Evolutionary conservation across 2,797 vertebrate genomes (phyloP), one percentile per base, ranked within the genome.

Genomic region (Triplophysa yarkandensis): DNA sequence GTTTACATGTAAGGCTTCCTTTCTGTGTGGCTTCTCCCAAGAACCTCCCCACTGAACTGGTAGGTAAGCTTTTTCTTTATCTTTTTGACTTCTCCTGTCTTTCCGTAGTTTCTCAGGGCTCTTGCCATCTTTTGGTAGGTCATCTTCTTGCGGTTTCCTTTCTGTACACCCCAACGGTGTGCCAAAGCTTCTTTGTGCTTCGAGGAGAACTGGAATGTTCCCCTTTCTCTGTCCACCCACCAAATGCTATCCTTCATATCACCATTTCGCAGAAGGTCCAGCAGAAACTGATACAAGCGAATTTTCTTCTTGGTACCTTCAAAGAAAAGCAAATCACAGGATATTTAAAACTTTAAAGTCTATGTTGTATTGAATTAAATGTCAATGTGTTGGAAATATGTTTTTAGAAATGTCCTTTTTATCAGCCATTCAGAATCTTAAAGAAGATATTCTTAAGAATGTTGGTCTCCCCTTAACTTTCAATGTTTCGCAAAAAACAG

Each of bases 231-330:
- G 91, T 99, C 97, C 84, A 98, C 95, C 98, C 98, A 99, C 98
- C 98, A 99, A 91, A 99, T 97, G 92, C 98, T 98, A 83, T 99
- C 97, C 87, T 98, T 98, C 98, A 99, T 98, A 81, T 98, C 96
- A 44, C 96, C 96, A 0, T 91, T 96, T 77, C 94, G 94, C 81
- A 99, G 92, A 79, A 99, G 95, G 85, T 99, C 96, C 82, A 99
- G 87, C 85, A 99, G 94, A 89, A 99, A 99, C 90, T 99, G 98
- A 86, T 99, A 99, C 70, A 99, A 86, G 58, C 98, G 95, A 78
- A 98, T 99, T 88, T 99, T 99, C 88, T 99, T 99, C 89, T 98
- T 99, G 86, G 94, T 98, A 75, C 96, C 96, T 98, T 83, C 19
- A 74, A 74, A 71, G 19, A 55, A 67, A 52, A 43, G 30, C 80